Evolutionary conservation across 2,113 vertebrate genomes (phyloP), one percentile per base, ranked within the genome.

Genomic region (Ondatra zibethicus): DNA sequence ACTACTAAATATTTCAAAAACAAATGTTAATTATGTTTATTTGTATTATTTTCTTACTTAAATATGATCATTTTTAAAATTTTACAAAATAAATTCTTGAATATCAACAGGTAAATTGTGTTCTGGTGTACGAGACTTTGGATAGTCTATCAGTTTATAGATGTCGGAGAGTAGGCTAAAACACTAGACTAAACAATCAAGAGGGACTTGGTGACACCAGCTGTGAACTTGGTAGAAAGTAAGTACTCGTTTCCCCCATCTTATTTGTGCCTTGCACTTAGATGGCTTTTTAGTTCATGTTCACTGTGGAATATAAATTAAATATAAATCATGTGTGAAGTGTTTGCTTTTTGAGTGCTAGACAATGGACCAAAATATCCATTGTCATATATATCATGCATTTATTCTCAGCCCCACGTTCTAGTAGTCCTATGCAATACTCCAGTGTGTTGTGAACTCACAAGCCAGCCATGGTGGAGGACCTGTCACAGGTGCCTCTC

Each of bases 51-150:
- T 72, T 25, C 76, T 90, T 7, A 58, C 0, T 89, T 92, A 92
- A 95, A 45, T 12, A 36, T 58, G 8, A 39, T 2, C 1, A 27
- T 78, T 52, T 78, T 86, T 33, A 25, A 92, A 39, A 31, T 75
- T 94, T 16, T 63, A 70, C 42, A 47, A 93, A 97, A 84, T 91
- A 36, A 61, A 11, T 76, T 92, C 29, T 90, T 73, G 2, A 78
- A 47, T 82, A 82, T 50, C 72, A 65, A 25, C 7, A 72, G 66
- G 10, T 78, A 8, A 92, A 70, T 88, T 87, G 27, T 47, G 36
- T 76, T 50, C 36, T 84, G 33, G 84, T 72, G 1, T 87, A 45
- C 78, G 50, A 0, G n/a, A 58, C 52, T 25, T 11, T 81, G n/a
- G 52, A 21, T 8, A 80, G 9, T 12, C 31, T 10, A 36, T 80